Conservation (phyloP, 37 sponge, comb jelly and placozoan species). For the Hormiphora californensis region DNA sequence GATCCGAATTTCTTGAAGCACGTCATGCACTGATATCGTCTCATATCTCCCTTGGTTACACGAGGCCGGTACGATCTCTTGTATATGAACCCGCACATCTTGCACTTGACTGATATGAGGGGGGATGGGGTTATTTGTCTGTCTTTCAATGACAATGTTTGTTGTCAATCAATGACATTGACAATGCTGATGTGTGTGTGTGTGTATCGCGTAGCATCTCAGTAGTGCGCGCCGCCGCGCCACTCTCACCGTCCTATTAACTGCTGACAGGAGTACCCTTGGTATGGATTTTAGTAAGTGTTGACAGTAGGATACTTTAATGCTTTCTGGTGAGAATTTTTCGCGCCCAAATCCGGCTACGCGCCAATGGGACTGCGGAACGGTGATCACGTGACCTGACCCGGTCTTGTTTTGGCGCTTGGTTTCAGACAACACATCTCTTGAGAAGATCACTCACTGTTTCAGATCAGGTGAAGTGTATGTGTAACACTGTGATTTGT, state of each 20-base stretch:
- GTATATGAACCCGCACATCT: constrained; percentile 26
- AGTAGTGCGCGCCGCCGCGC: background rate
- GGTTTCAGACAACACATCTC: no score
- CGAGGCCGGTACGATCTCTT: background rate
- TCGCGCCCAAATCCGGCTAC: constrained; percentile 52
- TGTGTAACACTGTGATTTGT: no score
- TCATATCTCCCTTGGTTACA: constrained; percentile 32
- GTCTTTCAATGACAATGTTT: constrained; percentile 15
- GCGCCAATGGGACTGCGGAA: no score
- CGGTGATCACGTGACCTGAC: no score
- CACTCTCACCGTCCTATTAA: background rate
- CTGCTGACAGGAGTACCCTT: constrained; percentile 20
- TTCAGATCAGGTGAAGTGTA: no score
- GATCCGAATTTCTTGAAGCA: constrained; percentile 48
- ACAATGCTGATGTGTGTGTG: no score
- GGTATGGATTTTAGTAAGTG: constrained; percentile 16
- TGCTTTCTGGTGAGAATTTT: constrained; percentile 10
- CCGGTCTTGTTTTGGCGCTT: no score
- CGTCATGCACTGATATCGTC: constrained; percentile 15
- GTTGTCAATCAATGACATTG: background rate
- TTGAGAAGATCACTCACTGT: no score
- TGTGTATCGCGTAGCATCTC: background rate
- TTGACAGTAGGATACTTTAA: constrained; percentile 50
- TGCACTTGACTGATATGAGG: no score
- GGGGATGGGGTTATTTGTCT: no score